A percentile compares a stretch with the other conserved stretches of the same genome.
These are phyloP conservation scores for Meriones psammophilus DNA, from an alignment of 2,797 vertebrate genomes.

Conservation along the genomic window DNA sequence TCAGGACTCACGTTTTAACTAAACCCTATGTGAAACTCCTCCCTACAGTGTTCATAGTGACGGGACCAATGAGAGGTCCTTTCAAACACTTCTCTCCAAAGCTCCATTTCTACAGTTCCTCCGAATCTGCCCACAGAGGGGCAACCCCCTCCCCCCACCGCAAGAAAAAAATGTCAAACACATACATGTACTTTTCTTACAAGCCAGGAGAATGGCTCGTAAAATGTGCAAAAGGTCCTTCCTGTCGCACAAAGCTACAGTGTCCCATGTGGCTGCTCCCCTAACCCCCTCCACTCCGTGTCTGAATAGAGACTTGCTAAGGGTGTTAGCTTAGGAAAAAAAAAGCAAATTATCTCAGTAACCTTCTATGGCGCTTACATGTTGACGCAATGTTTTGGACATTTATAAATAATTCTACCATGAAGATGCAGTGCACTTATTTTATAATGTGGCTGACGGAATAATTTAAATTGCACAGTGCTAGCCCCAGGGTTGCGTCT, in stretches of 20 bases:
- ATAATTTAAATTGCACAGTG: neutral
- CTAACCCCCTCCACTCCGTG: neutral
- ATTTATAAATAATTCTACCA: conserved; percentile 9
- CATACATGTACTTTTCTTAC: neutral
- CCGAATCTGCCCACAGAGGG: neutral
- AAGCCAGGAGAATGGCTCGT: neutral
- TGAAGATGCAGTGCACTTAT: conserved; percentile 53
- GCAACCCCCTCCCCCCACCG: neutral
- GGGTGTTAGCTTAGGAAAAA: conserved; percentile 10
- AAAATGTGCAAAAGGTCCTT: neutral
- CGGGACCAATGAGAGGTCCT: neutral
- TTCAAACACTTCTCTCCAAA: conserved; percentile 10
- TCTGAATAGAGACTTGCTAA: neutral
- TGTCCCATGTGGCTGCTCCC: neutral
- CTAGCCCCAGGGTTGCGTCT: neutral
- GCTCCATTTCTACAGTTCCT: neutral
- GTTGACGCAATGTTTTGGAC: conserved; percentile 23
- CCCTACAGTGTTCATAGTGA: conserved; percentile 20
- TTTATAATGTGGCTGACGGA: conserved; percentile 17
- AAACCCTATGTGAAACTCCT: conserved; percentile 15
- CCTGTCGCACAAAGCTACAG: neutral
- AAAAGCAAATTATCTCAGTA: neutral
- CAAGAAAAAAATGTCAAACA: neutral
- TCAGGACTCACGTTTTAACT: neutral
- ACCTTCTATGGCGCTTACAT: neutral